Base-by-base conservation (phyloP, 1,140 invertebrate species). In the Drosophila guanche region DNA sequence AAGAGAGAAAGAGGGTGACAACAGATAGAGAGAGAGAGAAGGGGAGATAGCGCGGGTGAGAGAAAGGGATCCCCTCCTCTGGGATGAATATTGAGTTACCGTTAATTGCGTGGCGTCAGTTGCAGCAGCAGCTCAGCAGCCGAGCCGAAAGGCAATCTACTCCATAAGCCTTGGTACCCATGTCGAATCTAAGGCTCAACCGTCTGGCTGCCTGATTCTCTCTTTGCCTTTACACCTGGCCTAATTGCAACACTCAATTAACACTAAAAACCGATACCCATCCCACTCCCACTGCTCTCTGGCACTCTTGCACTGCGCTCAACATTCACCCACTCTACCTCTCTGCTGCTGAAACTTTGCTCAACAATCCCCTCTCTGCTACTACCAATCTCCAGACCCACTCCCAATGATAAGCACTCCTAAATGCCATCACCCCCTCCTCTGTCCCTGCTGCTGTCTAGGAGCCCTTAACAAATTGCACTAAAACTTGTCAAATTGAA, bases 221-320 rank as follows among this genome's bases (percentile, higher is more conserved):
- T 4, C 8, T 50, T 37, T 37, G 2, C 33, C 47, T 66, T 33
- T 55, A 25, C 72, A 61, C 63, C 63, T 71, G 33, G 33, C 78
- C 76, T 86, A 88, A 86, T 86, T 88, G 76, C 83, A 66, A 46
- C 83, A 88, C 51, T 65, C 60, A 89, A 83, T 88, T 89, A 89
- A 76, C 83, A 88, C 61, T 22, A 6, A 23, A n/a, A n/a, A n/a
- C n/a, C n/a, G n/a, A n/a, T n/a, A n/a, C n/a, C n/a, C 40, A 56
- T 8, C 12, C 5, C 6, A 10, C 25, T 27, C 0, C 33, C 10
- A 4, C 8, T 20, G 16, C 16, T 20, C 29, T 33, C 29, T 33
- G 29, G 7, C 29, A 33, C 29, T 8, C 29, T 8, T 3, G 8
- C 29, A 10, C 8, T 0, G 29, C 7, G 2, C 29, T 8, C n/a